phyloP scores from a whole-genome alignment of 1,140 invertebrate species.

The Pseudomyrmex pallidus region DNA sequence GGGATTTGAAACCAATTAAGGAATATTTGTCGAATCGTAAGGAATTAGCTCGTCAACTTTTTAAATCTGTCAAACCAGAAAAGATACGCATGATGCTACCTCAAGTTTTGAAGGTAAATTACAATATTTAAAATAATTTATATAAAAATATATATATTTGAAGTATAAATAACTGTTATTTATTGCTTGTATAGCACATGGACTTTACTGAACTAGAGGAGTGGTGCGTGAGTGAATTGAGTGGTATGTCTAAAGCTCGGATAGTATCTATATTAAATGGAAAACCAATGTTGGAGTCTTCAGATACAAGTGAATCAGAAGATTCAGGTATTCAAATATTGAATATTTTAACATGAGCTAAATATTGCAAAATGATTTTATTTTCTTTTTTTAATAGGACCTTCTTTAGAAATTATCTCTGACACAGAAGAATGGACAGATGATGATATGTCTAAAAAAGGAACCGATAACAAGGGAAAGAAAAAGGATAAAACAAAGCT shows the following conservation, averaged over 20 bases:
- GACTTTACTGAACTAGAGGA: conserved; percentile 81
- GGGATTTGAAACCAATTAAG: conserved; percentile 83
- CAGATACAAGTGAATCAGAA: conserved; percentile 81
- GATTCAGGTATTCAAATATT: conserved; percentile 78
- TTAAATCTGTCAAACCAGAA: conserved; percentile 83
- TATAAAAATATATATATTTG: conserved; percentile 8
- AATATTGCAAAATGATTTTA: conserved; percentile 5
- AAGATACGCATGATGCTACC: conserved; percentile 85
- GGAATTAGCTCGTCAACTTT: conserved; percentile 81
- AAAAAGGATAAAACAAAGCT: conserved; percentile 72
- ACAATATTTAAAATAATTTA: neutral
- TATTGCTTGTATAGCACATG: conserved; percentile 75
- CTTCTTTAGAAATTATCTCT: conserved; percentile 84
- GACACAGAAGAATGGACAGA: conserved; percentile 83
- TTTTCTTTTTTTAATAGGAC: conserved; percentile 72
- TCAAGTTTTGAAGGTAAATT: conserved; percentile 79
- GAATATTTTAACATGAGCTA: neutral
- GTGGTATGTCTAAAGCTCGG: conserved; percentile 82
- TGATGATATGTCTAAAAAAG: conserved; percentile 73
- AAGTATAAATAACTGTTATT: conserved; percentile 1
- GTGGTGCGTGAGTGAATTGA: conserved; percentile 82
- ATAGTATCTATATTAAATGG: conserved; percentile 81
- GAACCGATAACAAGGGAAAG: conserved; percentile 71
- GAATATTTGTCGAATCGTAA: conserved; percentile 81
- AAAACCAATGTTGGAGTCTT: conserved; percentile 81